phyloP scores from a whole-genome alignment of 2,797 vertebrate species.

The Apogon hyalosoma region DNA sequence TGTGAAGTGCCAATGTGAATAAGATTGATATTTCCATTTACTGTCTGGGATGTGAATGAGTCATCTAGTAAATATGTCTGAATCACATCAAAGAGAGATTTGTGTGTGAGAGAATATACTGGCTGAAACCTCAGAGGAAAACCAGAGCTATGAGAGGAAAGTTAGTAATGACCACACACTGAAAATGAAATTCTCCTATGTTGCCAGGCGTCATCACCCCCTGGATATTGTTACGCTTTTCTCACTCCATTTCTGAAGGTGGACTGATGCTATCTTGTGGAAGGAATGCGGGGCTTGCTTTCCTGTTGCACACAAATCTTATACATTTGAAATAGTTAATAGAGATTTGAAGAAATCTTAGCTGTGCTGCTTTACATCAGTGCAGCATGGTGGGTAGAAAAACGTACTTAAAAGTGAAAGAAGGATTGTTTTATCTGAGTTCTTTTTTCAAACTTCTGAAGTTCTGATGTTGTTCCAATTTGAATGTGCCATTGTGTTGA shows the following conservation, averaged over 20 bases:
- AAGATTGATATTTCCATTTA: conserved; percentile 17
- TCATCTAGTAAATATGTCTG: conserved; percentile 59
- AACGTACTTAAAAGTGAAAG: neutral
- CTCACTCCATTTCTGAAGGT: neutral
- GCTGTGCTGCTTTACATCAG: too few species aligned
- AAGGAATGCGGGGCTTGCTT: neutral
- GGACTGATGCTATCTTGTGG: neutral
- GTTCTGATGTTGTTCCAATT: neutral
- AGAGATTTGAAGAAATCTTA: neutral
- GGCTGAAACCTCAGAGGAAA: conserved; percentile 29
- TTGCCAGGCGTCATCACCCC: neutral
- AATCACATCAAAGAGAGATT: conserved; percentile 39
- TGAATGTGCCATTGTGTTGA: neutral
- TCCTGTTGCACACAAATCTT: neutral
- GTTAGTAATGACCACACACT: conserved; percentile 41
- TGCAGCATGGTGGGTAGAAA: too few species aligned
- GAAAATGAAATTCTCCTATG: conserved; percentile 20
- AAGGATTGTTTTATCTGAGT: neutral
- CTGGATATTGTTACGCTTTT: conserved; percentile 10
- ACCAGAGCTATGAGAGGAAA: conserved; percentile 36
- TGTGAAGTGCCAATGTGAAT: conserved; percentile 1
- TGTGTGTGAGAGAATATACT: neutral
- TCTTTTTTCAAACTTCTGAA: neutral
- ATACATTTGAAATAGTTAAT: neutral
- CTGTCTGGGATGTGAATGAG: conserved; percentile 52